These are phyloP conservation scores for Acrobasis repandana DNA, from an alignment of 2,888 invertebrate genomes.

Conservation along the genomic window DNA sequence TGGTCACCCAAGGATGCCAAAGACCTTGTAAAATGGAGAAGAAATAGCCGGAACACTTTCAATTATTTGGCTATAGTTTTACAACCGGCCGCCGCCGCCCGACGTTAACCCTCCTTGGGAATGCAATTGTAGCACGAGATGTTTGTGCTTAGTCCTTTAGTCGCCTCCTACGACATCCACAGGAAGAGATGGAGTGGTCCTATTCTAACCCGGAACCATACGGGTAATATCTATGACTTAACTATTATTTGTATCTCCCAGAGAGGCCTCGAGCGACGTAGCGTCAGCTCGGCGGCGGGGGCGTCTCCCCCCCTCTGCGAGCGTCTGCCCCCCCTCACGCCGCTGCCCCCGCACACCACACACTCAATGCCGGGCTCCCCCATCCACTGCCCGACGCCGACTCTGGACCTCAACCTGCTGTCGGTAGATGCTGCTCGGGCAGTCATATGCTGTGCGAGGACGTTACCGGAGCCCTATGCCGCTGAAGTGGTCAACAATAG, in stretches of 20 bases:
- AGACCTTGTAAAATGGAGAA: too few species aligned
- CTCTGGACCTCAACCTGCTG: constrained; percentile 55
- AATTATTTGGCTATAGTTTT: too few species aligned
- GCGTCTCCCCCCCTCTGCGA: constrained; percentile 60
- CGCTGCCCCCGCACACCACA: constrained; percentile 62
- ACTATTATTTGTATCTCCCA: constrained; percentile 36
- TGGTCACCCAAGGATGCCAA: too few species aligned
- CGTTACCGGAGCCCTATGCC: constrained; percentile 69
- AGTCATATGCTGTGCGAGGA: constrained; percentile 64
- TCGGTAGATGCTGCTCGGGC: constrained; percentile 73
- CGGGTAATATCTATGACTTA: too few species aligned
- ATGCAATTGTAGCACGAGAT: too few species aligned
- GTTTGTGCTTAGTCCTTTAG: too few species aligned
- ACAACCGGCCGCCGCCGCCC: too few species aligned
- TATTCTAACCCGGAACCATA: too few species aligned
- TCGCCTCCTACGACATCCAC: too few species aligned
- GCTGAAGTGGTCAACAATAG: constrained; percentile 67
- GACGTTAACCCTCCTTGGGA: too few species aligned
- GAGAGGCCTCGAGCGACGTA: constrained; percentile 72
- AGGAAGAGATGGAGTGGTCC: too few species aligned
- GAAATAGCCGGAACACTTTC: too few species aligned
- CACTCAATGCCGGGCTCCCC: constrained; percentile 80
- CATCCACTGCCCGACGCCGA: constrained; percentile 46
- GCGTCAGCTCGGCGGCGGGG: constrained; percentile 54
- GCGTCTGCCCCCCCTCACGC: constrained; percentile 37